Conservation (phyloP, 2,888 invertebrate species). For the Aradus depressus region DNA sequence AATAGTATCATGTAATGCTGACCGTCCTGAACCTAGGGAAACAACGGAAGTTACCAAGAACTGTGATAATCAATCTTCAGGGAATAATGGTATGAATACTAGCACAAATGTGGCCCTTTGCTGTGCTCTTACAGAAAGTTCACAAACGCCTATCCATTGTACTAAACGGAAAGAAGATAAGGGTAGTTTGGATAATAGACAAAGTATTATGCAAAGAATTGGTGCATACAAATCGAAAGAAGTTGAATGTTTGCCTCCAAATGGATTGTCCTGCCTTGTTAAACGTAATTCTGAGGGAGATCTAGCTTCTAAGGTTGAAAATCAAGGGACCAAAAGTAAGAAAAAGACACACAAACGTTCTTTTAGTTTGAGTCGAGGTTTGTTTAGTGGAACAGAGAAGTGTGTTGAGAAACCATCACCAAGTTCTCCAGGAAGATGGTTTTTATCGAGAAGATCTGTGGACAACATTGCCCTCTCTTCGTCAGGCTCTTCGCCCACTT, state of each 20-base stretch:
- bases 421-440: conserved; percentile 32
- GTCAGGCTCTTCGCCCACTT: conserved; percentile 30
- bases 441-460: conserved; percentile 35
- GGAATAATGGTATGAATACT: conserved; percentile 8
- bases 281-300: conserved; percentile 9
- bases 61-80: conserved; percentile 1
- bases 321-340: conserved; percentile 11
- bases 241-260: conserved; percentile 20
- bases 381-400: conserved; percentile 22
- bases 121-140: conserved; percentile 40
- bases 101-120: conserved; percentile 34
- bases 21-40: not conserved
- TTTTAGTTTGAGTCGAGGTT: conserved; percentile 28
- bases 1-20: conserved; percentile 15
- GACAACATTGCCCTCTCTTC: conserved; percentile 37
- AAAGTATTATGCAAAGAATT: conserved; percentile 20
- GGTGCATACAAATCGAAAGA: conserved; percentile 20
- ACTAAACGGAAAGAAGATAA: conserved; percentile 31
- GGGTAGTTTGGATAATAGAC: conserved; percentile 21
- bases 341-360: conserved; percentile 27
- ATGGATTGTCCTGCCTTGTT: conserved; percentile 6
- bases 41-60: conserved; percentile 5
- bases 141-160: conserved; percentile 38
- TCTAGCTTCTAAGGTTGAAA: conserved; percentile 9
- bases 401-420: conserved; percentile 24